Evolutionary conservation across 2,888 invertebrate genomes (phyloP).

Genomic region (Eurytoma californica): DNA sequence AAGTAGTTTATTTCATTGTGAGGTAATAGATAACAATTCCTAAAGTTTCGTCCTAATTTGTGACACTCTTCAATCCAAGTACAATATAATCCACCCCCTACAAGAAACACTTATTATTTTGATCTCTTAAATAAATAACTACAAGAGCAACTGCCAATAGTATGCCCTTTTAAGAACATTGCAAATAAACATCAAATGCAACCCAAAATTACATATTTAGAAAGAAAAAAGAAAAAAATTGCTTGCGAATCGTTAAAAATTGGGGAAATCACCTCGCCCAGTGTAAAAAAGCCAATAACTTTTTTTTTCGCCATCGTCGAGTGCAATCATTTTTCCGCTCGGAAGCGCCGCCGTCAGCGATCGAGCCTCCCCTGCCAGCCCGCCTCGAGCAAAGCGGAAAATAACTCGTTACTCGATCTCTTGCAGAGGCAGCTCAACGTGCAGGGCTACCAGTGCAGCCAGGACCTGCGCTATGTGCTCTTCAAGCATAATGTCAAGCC

Average conservation of each 20-base stretch:
- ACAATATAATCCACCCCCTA: too few species aligned
- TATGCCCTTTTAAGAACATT: too few species aligned
- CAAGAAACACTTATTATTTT: too few species aligned
- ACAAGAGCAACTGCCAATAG: too few species aligned
- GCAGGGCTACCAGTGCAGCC: constrained; percentile 90
- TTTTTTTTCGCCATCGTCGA: constrained; percentile 18
- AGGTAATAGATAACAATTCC: too few species aligned
- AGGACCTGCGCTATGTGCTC: constrained; percentile 90
- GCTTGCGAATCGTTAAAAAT: not conserved
- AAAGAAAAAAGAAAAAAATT: too few species aligned
- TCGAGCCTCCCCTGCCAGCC: not conserved
- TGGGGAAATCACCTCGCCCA: not conserved
- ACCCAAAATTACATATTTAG: too few species aligned
- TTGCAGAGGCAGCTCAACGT: constrained; percentile 90
- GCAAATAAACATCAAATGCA: too few species aligned
- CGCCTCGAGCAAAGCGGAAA: not conserved
- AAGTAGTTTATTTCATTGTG: too few species aligned
- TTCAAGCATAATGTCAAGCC: constrained; percentile 93
- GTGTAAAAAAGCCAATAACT: not conserved
- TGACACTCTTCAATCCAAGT: too few species aligned
- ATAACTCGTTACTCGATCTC: constrained; percentile 62
- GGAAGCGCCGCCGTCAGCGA: constrained; percentile 14
- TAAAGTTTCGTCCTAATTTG: too few species aligned
- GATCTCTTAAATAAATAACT: too few species aligned
- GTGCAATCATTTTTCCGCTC: constrained; percentile 30